Base-by-base conservation (phyloP, 1,140 invertebrate genomes). In the Myzus persicae region DNA sequence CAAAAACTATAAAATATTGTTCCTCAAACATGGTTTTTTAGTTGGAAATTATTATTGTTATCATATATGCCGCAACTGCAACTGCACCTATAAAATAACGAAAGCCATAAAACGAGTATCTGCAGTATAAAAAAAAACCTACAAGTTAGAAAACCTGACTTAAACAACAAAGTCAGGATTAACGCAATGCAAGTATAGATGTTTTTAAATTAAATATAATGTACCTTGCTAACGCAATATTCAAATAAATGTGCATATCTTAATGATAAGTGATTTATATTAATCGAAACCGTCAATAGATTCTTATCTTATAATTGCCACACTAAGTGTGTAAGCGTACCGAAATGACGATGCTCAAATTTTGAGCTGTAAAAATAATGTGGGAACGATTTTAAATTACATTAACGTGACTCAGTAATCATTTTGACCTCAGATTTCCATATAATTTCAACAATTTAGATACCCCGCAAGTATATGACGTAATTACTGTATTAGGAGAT, bases 21-120 rank as follows among this genome's bases (percentile, higher is more conserved):
- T 26, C 76, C 76, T 82, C 36, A 82, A 82, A 82, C 76, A 82
- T 82, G n/a, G 14, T 67, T 82, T 82, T 82, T 82, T 82, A 81
- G 76, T 38, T 82, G 36, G 22, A 38, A 38, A 82, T 38, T 82
- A 82, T 82, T 82, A 38, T 82, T 82, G 36, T 82, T 36, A 82
- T 38, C n/a, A 82, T 82, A 82, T 44, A 44, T n/a, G n/a, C 20
- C 36, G 38, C 36, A 81, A 81, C 76, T 82, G 84, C 84, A 26
- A 40, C 40, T 44, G 84, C 22, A 31, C 84, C 40, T 85, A 85
- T 44, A 44, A 85, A 85, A 85, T 44, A 85, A 85, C 31, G 26
- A 85, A 85, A 42, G 84, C 31, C 31, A 46, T 88, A n/a, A 88
- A 88, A 88, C 18, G n/a, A 5, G 31, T 48, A n/a, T n/a, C 31